These are phyloP conservation scores for Muricea muricata DNA, from an alignment of 92 coral and sea anemone species.

Conservation along the genomic window DNA sequence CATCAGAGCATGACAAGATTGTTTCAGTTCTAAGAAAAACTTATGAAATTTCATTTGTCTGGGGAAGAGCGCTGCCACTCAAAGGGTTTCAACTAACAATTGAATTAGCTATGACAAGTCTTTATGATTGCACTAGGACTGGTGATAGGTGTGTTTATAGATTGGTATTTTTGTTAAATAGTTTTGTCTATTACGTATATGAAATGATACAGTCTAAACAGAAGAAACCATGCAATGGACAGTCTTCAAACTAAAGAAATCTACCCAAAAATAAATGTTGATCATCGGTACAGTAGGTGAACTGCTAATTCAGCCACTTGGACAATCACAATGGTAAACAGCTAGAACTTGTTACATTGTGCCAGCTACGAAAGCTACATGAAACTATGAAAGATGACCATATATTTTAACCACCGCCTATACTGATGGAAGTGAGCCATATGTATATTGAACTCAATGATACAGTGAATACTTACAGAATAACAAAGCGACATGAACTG, in stretches of 20 bases:
- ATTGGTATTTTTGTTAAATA: not conserved
- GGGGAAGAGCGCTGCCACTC: no score
- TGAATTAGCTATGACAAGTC: not conserved
- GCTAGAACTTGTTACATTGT: no score
- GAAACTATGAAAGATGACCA: no score
- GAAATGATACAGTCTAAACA: not conserved
- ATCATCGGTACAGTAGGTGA: not conserved
- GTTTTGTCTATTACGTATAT: not conserved
- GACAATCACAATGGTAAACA: not conserved
- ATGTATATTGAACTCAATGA: no score
- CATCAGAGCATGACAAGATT: not conserved
- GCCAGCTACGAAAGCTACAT: no score
- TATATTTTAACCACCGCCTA: no score
- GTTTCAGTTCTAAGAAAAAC: no score
- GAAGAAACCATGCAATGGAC: slow-evolving; percentile 1
- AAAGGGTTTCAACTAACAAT: not conserved
- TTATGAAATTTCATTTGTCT: no score
- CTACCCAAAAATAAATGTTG: not conserved
- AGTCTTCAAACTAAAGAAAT: not conserved
- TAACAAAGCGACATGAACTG: no score
- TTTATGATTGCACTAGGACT: not conserved
- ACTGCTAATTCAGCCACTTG: no score
- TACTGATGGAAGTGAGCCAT: no score
- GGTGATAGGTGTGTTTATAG: not conserved
- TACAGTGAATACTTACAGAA: no score